A percentile compares a stretch with the other conserved stretches of the same genome.
Conservation (phyloP, 2,113 vertebrate species). For the Paradoxurus hermaphroditus region DNA sequence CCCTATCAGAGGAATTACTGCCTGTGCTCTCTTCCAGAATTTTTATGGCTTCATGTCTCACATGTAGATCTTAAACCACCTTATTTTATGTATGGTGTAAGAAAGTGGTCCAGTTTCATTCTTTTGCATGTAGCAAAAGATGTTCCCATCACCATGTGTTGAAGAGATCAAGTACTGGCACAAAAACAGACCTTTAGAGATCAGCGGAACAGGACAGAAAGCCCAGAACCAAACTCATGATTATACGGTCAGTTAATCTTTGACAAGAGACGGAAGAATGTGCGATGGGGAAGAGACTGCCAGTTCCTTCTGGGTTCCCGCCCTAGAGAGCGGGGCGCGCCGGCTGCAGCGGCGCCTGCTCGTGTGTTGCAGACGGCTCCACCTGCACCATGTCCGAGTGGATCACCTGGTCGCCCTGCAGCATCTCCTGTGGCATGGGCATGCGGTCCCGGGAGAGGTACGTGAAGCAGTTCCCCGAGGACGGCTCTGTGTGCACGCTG, state of each 20-base stretch:
- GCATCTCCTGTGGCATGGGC: constrained; percentile 92
- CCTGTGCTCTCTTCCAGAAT: background rate
- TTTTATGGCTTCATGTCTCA: background rate
- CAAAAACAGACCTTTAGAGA: background rate
- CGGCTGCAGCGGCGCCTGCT: background rate
- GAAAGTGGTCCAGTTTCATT: background rate
- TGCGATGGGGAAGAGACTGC: background rate
- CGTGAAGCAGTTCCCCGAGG: constrained; percentile 96
- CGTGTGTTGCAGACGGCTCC: constrained; percentile 89
- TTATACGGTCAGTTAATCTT: background rate
- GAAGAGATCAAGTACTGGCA: background rate
- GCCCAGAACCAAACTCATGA: background rate
- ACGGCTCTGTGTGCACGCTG: constrained; percentile 94
- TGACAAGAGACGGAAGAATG: background rate
- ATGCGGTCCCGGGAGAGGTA: constrained; percentile 94
- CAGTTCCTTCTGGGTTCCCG: background rate
- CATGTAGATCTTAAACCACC: background rate
- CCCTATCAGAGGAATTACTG: background rate
- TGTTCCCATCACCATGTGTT: background rate
- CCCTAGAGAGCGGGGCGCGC: background rate
- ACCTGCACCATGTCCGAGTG: constrained; percentile 99
- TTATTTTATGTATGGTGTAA: background rate
- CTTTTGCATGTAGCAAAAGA: background rate
- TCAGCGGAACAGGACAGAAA: background rate
- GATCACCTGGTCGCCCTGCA: constrained; percentile 98